phyloP scores from a whole-genome alignment of 2,797 vertebrate species.

The Anisognathus igniventris region DNA sequence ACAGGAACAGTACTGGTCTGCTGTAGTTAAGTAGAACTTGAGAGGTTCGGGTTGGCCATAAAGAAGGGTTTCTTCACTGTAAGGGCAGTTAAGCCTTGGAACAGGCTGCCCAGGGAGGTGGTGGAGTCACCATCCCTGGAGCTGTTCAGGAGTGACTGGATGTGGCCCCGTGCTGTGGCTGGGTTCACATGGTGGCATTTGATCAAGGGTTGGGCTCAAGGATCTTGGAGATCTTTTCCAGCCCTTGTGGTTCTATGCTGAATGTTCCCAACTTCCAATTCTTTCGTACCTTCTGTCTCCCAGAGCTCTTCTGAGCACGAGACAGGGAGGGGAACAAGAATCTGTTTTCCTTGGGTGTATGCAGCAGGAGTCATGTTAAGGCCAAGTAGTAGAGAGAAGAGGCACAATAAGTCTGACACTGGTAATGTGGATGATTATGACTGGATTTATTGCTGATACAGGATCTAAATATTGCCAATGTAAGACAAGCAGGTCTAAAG shows the following conservation, averaged over 20 bases:
- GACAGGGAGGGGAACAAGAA: neutral
- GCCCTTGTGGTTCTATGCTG: fast-evolving
- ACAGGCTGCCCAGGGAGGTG: neutral
- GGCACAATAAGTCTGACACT: neutral
- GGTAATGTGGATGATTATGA: neutral
- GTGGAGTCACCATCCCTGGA: neutral
- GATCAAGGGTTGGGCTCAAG: neutral
- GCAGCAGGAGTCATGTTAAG: neutral
- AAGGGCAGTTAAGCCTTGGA: neutral
- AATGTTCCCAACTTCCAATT: neutral
- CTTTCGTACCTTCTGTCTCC: neutral
- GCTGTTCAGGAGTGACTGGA: neutral
- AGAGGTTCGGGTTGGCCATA: neutral
- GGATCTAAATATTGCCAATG: neutral
- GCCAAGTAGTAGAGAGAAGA: neutral
- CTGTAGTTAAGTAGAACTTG: neutral
- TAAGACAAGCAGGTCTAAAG: neutral
- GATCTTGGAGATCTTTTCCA: neutral
- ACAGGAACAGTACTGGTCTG: neutral
- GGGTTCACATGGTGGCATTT: neutral
- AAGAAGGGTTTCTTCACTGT: neutral
- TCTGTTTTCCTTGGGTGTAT: neutral
- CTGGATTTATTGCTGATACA: neutral
- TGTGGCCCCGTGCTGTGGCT: fast-evolving
- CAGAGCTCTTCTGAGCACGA: neutral